Evolutionary conservation across 2,888 invertebrate species (phyloP), one percentile per base, ranked within the genome.

Genomic region (Sinohyriopsis cumingii): DNA sequence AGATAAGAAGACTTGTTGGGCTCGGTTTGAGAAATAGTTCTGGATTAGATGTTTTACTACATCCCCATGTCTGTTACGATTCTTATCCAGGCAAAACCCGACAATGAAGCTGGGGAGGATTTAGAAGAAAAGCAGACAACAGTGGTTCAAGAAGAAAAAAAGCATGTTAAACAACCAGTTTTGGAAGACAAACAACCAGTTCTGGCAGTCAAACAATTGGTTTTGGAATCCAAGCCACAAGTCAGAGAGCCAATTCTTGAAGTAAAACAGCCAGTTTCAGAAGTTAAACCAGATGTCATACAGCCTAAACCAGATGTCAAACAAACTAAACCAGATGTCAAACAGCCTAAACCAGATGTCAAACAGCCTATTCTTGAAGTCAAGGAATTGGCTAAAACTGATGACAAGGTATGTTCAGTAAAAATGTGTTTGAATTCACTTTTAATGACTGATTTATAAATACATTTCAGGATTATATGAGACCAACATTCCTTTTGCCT

Each of bases 41-140:
- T 15, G 45, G 45, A 45, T 45, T 45, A 45, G 45, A 15, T 45
- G 45, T 45, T 33, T 33, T 33, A 33, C 33, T 33, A 33, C 33
- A 33, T 33, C 15, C 45, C 45, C 45, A 45, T 45, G 3, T 3
- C 45, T 45, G 19, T 59, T 65, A 15, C 45, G 25, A 19, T 24
- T 22, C 24, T 55, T 33, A 55, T 55, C 22, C 65, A 80, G 75
- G 69, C 65, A 19, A 74, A 75, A 67, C 64, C 65, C 20, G 76
- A 68, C 4, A 63, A 72, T 12, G 71, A 72, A 54, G 65, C 63
- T n/a, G 65, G 66, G 56, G 66, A 68, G 59, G 61, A 65, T 24
- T 57, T 65, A 22, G 72, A 73, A 18, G 62, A 68, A n/a, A 72
- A 72, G 55, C 62, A 72, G 45, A 59, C 65, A 25, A 59, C 57